Percentiles rank a stretch among this genome's conserved stretches.
These are phyloP conservation scores for Nansenia antarctica DNA, from an alignment of 2,113 vertebrate species.

Conservation along the genomic window DNA sequence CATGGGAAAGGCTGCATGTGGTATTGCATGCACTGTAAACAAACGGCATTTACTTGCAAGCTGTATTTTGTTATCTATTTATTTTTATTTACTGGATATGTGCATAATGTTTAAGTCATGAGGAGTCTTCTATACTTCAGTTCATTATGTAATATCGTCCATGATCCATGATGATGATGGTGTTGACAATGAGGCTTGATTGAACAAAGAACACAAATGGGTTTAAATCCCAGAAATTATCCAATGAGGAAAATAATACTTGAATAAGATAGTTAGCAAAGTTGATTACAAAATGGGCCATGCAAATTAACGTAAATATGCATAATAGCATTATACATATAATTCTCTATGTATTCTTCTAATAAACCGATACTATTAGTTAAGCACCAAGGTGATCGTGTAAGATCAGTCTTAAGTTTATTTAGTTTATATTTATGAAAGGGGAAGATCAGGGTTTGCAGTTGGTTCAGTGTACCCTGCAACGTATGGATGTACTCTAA, in stretches of 20 bases:
- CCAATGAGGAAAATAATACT: constrained; percentile 55
- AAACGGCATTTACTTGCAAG: constrained; percentile 47
- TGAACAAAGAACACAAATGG: constrained; percentile 14
- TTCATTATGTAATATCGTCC: constrained; percentile 42
- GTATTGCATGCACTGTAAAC: constrained; percentile 66
- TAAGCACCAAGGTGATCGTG: constrained; percentile 1
- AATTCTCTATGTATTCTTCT: constrained; percentile 48
- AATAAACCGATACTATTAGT: constrained; percentile 5
- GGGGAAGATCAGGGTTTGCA: background rate
- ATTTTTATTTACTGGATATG: constrained; percentile 40
- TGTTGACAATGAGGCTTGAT: no score
- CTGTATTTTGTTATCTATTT: constrained; percentile 11
- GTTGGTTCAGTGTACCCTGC: background rate
- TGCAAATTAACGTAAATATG: constrained; percentile 57
- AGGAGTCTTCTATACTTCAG: constrained; percentile 49
- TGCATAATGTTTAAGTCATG: constrained; percentile 60
- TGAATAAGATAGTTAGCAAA: constrained; percentile 61
- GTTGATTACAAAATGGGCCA: constrained; percentile 49
- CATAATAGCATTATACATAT: constrained; percentile 31
- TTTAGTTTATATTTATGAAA: constrained; percentile 37
- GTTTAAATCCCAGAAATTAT: constrained; percentile 45
- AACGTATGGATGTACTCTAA: background rate
- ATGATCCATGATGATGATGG: constrained; percentile 9
- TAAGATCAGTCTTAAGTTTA: constrained; percentile 4
- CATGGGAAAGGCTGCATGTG: constrained; percentile 63